Evolutionary conservation across 2,888 invertebrate species (phyloP), one percentile per base, ranked within the genome.

Genomic region (Drosophila nr. perissopoda): DNA sequence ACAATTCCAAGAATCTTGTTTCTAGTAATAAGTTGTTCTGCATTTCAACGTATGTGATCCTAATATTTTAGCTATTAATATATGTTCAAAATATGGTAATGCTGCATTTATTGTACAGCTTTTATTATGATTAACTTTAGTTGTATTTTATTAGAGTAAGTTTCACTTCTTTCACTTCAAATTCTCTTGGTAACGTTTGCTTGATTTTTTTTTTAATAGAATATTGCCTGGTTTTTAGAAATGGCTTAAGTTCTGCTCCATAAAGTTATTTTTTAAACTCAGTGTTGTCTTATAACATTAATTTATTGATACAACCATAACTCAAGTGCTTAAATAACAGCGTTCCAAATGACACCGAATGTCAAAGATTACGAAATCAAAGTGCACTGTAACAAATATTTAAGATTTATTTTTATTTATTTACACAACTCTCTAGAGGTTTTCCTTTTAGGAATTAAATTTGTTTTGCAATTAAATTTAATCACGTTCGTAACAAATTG

Each of bases 301-400:
- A 10, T 51, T 13, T 51, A 51, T 64, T 76, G 42, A 42, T 79
- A 79, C 76, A 76, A 76, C 76, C 76, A 64, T 60, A 78, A 78
- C 63, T 61, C 36, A 76, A 68, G 66, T 61, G 56, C 31, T 58
- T 65, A 18, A 49, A 58, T 54, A 63, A 38, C 16, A 31, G 21
- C 40, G 48, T 48, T 38, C 27, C 21, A 36, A 51, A 31, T 45
- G 60, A 38, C 49, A 13, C 36, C 27, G 18, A 56, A 52, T 70
- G 54, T 74, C 60, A 27, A 48, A 60, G 60, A 57, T 33, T 60
- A 36, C 48, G n/a, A 71, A 71, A 60, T 42, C 2, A 74, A 70
- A 51, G 16, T 51, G 57, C 33, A 25, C 5, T 33, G 21, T 16
- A 27, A 45, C 53, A 52, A 18, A 25, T 38, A 27, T 29, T 42